Percentiles rank a stretch among this genome's conserved stretches.
These are phyloP conservation scores for Pollachius pollachius DNA, from an alignment of 2,113 vertebrate species.

Conservation along the genomic window DNA sequence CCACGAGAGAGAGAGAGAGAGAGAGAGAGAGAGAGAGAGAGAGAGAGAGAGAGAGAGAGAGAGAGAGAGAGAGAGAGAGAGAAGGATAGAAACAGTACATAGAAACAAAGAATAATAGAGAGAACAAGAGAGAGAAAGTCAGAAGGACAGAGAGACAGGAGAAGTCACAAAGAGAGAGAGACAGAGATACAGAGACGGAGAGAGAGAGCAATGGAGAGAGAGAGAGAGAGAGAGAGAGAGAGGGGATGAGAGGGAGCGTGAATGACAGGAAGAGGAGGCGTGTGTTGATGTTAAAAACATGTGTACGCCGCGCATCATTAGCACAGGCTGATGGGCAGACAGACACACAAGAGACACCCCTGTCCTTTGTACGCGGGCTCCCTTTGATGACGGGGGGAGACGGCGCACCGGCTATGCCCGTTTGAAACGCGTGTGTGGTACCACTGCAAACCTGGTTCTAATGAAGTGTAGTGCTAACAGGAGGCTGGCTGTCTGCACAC, in stretches of 20 bases:
- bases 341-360: constrained; percentile 51
- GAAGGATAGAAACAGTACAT: background rate
- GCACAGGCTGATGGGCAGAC: constrained; percentile 62
- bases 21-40: background rate
- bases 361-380: constrained; percentile 55
- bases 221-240: background rate
- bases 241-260: background rate
- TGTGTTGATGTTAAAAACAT: constrained; percentile 56
- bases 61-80: background rate
- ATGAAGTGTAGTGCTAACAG: constrained; percentile 71
- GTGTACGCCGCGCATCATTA: constrained; percentile 65
- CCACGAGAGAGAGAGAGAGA: constrained; percentile 19
- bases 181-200: constrained; percentile 8
- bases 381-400: constrained; percentile 62
- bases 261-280: constrained; percentile 25
- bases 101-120: constrained; percentile 44
- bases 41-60: constrained; percentile 42
- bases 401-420: constrained; percentile 41
- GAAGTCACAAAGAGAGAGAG: constrained; percentile 31
- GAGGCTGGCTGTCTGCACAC: constrained; percentile 62
- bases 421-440: constrained; percentile 47
- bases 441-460: constrained; percentile 67
- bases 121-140: constrained; percentile 26
- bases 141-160: constrained; percentile 31
- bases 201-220: constrained; percentile 51